Percentiles rank a stretch among this genome's conserved stretches.
Evolutionary conservation across 1,140 invertebrate species (phyloP).

Genomic region (Orussus abietinus): DNA sequence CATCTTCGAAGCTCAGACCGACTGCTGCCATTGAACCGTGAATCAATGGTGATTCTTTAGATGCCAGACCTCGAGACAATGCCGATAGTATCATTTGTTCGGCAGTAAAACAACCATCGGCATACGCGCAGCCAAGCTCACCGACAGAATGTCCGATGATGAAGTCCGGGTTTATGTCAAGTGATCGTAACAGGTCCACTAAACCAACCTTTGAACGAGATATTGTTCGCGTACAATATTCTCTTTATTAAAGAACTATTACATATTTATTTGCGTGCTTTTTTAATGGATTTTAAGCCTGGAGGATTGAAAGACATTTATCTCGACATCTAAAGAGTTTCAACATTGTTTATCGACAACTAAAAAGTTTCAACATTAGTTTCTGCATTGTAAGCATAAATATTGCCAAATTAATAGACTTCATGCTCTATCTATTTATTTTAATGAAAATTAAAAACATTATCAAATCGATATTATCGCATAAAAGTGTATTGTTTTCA

Average conservation of each 20-base stretch:
- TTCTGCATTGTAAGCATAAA: too few relatives aligned
- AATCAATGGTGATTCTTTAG: constrained; percentile 52
- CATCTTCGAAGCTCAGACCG: constrained; percentile 44
- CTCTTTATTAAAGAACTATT: too few relatives aligned
- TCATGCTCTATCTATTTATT: too few relatives aligned
- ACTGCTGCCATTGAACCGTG: constrained; percentile 57
- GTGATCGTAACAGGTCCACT: constrained; percentile 67
- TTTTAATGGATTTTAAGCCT: too few relatives aligned
- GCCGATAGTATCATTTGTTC: constrained; percentile 80
- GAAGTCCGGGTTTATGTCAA: constrained; percentile 76
- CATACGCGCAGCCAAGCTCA: constrained; percentile 86
- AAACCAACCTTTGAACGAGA: constrained; percentile 83
- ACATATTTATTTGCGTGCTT: too few relatives aligned
- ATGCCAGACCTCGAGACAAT: constrained; percentile 60
- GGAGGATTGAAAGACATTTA: too few relatives aligned
- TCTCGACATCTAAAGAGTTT: too few relatives aligned
- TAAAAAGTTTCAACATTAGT: neutral
- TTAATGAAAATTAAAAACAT: too few relatives aligned
- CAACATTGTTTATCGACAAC: constrained; percentile 1
- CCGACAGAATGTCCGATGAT: constrained; percentile 88
- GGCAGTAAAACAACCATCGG: constrained; percentile 77
- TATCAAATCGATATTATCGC: too few relatives aligned
- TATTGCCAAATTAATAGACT: too few relatives aligned
- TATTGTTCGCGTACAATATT: too few relatives aligned
- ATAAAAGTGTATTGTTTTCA: too few relatives aligned